Evolutionary conservation across 2,888 invertebrate genomes (phyloP).

Genomic region (Bellardia pandia): DNA sequence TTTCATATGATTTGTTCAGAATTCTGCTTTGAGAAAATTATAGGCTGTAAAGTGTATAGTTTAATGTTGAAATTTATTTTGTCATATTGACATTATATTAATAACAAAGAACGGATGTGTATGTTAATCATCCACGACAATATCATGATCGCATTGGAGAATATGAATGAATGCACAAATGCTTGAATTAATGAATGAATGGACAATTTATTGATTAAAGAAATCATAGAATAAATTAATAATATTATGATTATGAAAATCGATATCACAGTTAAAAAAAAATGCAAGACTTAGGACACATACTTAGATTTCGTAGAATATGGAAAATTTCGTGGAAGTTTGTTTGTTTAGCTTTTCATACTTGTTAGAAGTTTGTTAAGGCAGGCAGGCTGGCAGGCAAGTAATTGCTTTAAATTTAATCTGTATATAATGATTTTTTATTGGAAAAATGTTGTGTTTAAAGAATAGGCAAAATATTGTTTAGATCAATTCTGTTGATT

Average conservation of each 20-base stretch:
- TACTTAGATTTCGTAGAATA: slow-evolving; percentile 20
- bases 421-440: slow-evolving; percentile 9
- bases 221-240: slow-evolving; percentile 58
- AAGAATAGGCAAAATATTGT: background rate
- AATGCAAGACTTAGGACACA: slow-evolving; percentile 44
- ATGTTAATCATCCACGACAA: slow-evolving; percentile 66
- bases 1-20: slow-evolving; percentile 27
- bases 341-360: background rate
- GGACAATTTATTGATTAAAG: slow-evolving; percentile 53
- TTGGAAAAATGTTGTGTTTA: background rate
- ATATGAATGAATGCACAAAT: slow-evolving; percentile 51
- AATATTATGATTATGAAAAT: slow-evolving; percentile 51
- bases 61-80: slow-evolving; percentile 70
- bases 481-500: slow-evolving; percentile 10
- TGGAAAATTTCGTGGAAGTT: slow-evolving; percentile 47
- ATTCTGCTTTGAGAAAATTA: slow-evolving; percentile 58
- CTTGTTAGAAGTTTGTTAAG: background rate
- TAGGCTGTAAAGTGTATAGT: slow-evolving; percentile 72
- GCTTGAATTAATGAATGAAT: slow-evolving; percentile 26
- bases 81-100: slow-evolving; percentile 68
- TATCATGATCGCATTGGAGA: slow-evolving; percentile 24
- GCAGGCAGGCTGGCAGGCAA: background rate
- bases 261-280: slow-evolving; percentile 28
- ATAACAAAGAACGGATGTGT: slow-evolving; percentile 74
- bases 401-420: slow-evolving; percentile 36